Base-by-base conservation (phyloP, 2,888 invertebrate species). In the Agonum fuliginosum region DNA sequence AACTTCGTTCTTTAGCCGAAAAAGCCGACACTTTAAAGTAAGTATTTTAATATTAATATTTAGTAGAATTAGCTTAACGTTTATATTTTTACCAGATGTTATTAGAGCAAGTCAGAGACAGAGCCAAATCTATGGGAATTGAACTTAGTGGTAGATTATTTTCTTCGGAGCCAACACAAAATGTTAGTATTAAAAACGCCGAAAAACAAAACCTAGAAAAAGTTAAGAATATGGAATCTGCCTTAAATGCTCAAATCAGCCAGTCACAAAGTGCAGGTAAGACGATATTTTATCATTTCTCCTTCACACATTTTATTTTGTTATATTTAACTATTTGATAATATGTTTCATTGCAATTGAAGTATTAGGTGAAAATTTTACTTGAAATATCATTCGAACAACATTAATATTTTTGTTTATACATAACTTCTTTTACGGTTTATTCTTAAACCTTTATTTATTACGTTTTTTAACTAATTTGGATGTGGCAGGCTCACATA, bases 51-150 rank as follows among this genome's bases (percentile, higher is more conserved):
- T 10, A 71, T 41, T 22, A 17, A 12, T 34, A 54, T 24, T 22
- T 10, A 20, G 62, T 70, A 34, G 8, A 37, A 34, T 51, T 43
- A 79, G 54, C 10, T 70, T 69, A 37, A 22, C 34, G 8, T 43
- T 24, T 74, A 12, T 69, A 12, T 58, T 54, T 58, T 14, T 67
- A 24, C 6, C 85, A 93, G 90, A 93, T 93, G 51, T 87, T 96
- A 1, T 84, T 96, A 70, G 92, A 93, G 80, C 91, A 93, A 27
- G 94, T 95, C 0, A 91, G 94, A 34, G 94, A 94, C 83, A 90
- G 92, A 78, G 94, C 94, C 0, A 90, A 91, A 54, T 89, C 91
- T 1, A 92, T 94, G 82, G 94, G 93, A 82, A 93, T 95, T 81
- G 95, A 95, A 83, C 91, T 92, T 78, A 82, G 84, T 27, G 86